These are phyloP conservation scores for Gymnopithys bicolor DNA, from an alignment of 2,797 vertebrate genomes.

Conservation along the genomic window DNA sequence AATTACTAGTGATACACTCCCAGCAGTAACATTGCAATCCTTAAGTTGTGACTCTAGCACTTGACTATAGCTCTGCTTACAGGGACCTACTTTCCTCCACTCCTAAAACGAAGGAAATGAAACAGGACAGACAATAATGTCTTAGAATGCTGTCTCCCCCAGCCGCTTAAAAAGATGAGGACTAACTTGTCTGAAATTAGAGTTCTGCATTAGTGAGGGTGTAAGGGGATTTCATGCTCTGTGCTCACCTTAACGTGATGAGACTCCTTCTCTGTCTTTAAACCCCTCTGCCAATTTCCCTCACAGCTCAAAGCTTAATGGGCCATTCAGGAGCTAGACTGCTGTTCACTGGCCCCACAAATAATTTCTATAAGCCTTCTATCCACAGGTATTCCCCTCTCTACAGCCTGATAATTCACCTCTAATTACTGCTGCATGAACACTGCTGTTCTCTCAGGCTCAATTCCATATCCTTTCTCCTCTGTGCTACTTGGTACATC, in stretches of 20 bases:
- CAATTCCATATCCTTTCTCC: background rate
- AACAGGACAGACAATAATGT: background rate
- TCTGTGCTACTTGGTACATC: background rate
- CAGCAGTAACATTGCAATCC: background rate
- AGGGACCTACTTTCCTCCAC: background rate
- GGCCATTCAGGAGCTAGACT: constrained; percentile 3
- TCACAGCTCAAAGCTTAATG: constrained; percentile 41
- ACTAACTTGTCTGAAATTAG: background rate
- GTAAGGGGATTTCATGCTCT: constrained; percentile 19
- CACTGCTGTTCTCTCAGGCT: background rate
- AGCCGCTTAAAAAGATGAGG: background rate
- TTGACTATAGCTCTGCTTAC: background rate
- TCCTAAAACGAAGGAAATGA: background rate
- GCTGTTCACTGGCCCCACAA: constrained; percentile 18
- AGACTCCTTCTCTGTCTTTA: background rate
- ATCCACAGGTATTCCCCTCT: constrained; percentile 20
- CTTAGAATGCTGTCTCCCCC: background rate
- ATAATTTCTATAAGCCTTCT: constrained; percentile 32
- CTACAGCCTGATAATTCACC: constrained; percentile 23
- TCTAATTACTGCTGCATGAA: constrained; percentile 42
- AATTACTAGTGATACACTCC: background rate
- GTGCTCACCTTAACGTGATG: background rate
- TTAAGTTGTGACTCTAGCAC: background rate
- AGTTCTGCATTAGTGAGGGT: background rate
- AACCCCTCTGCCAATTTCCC: background rate